Percentiles rank a stretch among this genome's conserved stretches.
phyloP scores from a whole-genome alignment of 2,888 invertebrate genomes.

The Mechanitis messenoides region DNA sequence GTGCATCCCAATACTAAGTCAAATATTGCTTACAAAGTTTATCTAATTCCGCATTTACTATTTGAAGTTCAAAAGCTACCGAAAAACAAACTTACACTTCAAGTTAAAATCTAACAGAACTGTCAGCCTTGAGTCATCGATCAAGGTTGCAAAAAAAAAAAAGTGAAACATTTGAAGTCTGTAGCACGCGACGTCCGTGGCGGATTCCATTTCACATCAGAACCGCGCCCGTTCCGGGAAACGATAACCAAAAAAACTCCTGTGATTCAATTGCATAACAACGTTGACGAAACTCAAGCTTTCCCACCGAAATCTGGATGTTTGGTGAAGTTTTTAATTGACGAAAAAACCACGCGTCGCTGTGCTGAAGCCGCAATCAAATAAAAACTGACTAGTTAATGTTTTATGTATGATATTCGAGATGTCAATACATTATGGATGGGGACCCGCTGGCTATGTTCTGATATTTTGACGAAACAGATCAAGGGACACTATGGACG shows the following conservation, averaged over 20 bases:
- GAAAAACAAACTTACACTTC: slow-evolving; percentile 11
- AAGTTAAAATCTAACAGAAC: slow-evolving; percentile 22
- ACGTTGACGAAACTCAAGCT: slow-evolving; percentile 49
- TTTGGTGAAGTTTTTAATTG: slow-evolving; percentile 58
- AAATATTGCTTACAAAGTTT: slow-evolving; percentile 18
- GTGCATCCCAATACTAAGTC: slow-evolving; percentile 53
- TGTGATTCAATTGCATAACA: slow-evolving; percentile 56
- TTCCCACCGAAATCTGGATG: slow-evolving; percentile 68
- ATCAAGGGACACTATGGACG: slow-evolving; percentile 63
- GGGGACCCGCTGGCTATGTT: slow-evolving; percentile 64
- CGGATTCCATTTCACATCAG: slow-evolving; percentile 44
- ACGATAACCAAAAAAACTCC: slow-evolving; percentile 45
- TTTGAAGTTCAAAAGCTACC: slow-evolving; percentile 12
- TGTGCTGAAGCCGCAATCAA: slow-evolving; percentile 64
- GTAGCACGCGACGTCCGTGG: slow-evolving; percentile 37
- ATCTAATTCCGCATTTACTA: slow-evolving; percentile 9
- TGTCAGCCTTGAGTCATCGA: slow-evolving; percentile 41
- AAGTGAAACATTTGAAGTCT: slow-evolving; percentile 35
- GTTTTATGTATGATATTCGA: slow-evolving; percentile 71
- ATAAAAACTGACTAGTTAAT: slow-evolving; percentile 74
- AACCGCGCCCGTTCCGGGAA: slow-evolving; percentile 49
- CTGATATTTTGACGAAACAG: slow-evolving; percentile 69
- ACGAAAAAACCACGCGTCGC: slow-evolving; percentile 52
- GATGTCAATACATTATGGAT: slow-evolving; percentile 70
- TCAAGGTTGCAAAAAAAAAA: slow-evolving; percentile 42